These are phyloP conservation scores for Agrochola lota DNA, from an alignment of 2,888 invertebrate species.

Conservation along the genomic window DNA sequence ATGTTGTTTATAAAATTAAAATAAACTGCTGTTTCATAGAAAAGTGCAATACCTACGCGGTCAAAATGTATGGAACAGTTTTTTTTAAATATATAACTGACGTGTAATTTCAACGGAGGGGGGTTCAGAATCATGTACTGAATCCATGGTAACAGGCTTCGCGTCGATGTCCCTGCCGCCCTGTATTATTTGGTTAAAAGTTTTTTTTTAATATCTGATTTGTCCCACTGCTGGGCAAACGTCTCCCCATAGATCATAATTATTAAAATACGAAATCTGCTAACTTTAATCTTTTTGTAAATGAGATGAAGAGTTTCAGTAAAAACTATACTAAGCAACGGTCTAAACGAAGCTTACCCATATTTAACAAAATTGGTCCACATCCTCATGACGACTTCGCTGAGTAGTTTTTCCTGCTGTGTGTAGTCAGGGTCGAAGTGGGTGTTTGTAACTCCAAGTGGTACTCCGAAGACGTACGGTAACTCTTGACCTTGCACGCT, in stretches of 20 bases:
- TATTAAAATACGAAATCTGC: background rate
- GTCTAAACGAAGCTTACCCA: conserved; percentile 90
- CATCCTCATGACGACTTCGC: conserved; percentile 96
- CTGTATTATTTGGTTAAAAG: too few species aligned
- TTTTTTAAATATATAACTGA: too few species aligned
- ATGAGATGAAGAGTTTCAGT: background rate
- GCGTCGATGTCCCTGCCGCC: too few species aligned
- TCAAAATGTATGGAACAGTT: too few species aligned
- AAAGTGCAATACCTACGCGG: too few species aligned
- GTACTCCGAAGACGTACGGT: conserved; percentile 96
- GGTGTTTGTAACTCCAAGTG: conserved; percentile 92
- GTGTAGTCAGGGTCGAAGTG: conserved; percentile 94
- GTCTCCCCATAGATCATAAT: background rate
- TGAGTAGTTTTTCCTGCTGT: conserved; percentile 94
- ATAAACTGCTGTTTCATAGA: too few species aligned
- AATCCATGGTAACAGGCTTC: too few species aligned
- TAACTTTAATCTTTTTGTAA: background rate
- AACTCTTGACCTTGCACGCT: conserved; percentile 96
- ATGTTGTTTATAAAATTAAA: too few species aligned
- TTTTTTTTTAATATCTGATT: too few species aligned
- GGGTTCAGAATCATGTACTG: too few species aligned
- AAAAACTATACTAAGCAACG: background rate
- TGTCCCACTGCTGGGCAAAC: too few species aligned
- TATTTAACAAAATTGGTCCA: conserved; percentile 97
- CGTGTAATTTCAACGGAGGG: too few species aligned